A percentile compares a stretch with the other conserved stretches of the same genome.
Evolutionary conservation across 1,140 invertebrate species (phyloP).

Genomic region (Geopemphigus sp.): DNA sequence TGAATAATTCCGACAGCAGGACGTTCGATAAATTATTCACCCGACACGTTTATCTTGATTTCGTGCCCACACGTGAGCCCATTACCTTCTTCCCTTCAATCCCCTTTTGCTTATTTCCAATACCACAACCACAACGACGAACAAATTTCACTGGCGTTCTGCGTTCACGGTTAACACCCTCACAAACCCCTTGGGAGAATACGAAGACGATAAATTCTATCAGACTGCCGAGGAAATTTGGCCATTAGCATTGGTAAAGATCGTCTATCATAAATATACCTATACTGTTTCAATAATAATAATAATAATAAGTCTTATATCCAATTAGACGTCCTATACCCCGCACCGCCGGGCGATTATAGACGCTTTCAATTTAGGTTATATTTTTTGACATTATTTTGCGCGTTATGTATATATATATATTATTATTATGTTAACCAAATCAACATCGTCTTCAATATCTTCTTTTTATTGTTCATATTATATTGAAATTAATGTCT

Average conservation of each 20-base stretch:
- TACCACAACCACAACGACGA: neutral
- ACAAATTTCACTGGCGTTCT: neutral
- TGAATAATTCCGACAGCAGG: neutral
- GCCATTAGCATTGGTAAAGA: neutral
- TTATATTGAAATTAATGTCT: no score
- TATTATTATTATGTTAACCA: no score
- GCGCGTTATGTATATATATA: no score
- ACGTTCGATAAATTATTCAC: slow-evolving; percentile 37
- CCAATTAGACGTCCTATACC: neutral
- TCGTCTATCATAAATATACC: slow-evolving; percentile 1
- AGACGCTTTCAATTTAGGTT: no score
- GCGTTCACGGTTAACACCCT: neutral
- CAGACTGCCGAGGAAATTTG: slow-evolving; percentile 6
- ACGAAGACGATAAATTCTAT: slow-evolving; percentile 1
- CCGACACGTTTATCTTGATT: slow-evolving; percentile 20
- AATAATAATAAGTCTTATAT: slow-evolving; percentile 1
- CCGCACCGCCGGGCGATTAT: no score
- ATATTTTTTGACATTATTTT: no score
- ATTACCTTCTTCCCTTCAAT: neutral
- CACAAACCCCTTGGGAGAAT: neutral
- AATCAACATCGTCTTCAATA: no score
- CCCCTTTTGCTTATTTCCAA: neutral
- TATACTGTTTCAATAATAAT: neutral
- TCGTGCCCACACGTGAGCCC: neutral
- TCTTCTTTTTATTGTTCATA: no score